phyloP scores from a whole-genome alignment of 2,113 vertebrate genomes.

The Oncorhynchus keta region DNA sequence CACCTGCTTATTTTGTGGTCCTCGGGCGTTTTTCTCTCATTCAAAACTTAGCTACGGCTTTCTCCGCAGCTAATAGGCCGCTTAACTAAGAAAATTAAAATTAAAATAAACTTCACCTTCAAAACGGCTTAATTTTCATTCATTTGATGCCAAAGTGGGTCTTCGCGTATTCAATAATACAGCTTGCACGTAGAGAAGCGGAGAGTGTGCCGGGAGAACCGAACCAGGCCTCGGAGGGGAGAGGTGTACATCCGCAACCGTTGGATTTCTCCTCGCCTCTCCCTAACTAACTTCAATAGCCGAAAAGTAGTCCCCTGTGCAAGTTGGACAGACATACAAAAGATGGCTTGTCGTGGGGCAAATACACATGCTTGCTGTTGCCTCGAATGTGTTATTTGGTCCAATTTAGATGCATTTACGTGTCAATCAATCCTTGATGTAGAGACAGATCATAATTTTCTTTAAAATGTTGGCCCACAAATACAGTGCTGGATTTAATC shows the following conservation, averaged over 20 bases:
- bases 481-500: conserved; percentile 1
- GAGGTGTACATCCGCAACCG: conserved; percentile 35
- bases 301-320: conserved; percentile 37
- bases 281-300: conserved; percentile 54
- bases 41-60: conserved; percentile 46
- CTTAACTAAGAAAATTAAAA: background rate
- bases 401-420: background rate
- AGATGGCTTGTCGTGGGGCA: background rate
- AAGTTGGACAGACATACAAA: background rate
- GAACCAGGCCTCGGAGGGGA: conserved; percentile 28
- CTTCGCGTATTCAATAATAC: conserved; percentile 55
- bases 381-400: background rate
- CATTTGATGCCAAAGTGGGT: conserved; percentile 49
- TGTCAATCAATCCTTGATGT: background rate
- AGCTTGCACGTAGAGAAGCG: conserved; percentile 46
- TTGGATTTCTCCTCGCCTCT: conserved; percentile 33
- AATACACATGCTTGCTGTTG: background rate
- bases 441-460: background rate
- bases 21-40: conserved; percentile 5
- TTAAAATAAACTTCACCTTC: background rate
- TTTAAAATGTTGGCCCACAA: background rate
- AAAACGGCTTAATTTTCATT: conserved; percentile 38
- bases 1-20: background rate
- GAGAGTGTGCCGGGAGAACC: conserved; percentile 26
- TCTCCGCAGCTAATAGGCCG: conserved; percentile 3